Conservation (phyloP, 2,113 vertebrate genomes). For the Mustelus asterias region DNA sequence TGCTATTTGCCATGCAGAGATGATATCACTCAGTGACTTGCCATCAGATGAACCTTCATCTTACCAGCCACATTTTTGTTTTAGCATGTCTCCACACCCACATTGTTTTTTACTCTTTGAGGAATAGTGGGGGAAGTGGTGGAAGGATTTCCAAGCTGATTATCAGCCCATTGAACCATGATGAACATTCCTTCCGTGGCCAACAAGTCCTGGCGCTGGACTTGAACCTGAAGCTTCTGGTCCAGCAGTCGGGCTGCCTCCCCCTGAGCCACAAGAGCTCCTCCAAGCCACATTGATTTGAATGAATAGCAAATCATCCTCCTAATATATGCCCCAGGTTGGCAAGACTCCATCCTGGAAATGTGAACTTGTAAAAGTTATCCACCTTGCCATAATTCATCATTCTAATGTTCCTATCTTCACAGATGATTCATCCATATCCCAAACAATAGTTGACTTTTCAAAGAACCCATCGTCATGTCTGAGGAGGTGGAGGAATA, state of each 20-base stretch:
- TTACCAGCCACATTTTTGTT: neutral
- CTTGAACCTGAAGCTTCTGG: too few relatives aligned
- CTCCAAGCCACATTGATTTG: neutral
- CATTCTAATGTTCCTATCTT: neutral
- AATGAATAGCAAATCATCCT: neutral
- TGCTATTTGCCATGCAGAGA: neutral
- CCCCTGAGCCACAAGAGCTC: too few relatives aligned
- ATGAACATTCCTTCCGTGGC: too few relatives aligned
- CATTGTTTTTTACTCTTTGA: too few relatives aligned
- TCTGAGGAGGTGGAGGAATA: conserved; percentile 16
- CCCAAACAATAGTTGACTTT: neutral
- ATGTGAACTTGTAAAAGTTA: neutral
- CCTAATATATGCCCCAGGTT: neutral
- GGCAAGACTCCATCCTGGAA: neutral
- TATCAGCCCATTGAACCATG: too few relatives aligned
- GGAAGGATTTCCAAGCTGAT: too few relatives aligned
- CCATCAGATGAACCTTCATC: neutral
- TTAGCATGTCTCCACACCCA: too few relatives aligned
- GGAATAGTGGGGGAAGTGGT: too few relatives aligned
- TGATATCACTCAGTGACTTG: neutral
- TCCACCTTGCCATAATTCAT: neutral
- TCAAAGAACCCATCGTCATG: conserved; percentile 14
- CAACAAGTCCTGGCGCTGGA: too few relatives aligned
- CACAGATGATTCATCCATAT: neutral
- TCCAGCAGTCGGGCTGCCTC: too few relatives aligned